Evolutionary conservation across 2,113 vertebrate genomes (phyloP), one percentile per base, ranked within the genome.

Genomic region (Cromileptes altivelis): DNA sequence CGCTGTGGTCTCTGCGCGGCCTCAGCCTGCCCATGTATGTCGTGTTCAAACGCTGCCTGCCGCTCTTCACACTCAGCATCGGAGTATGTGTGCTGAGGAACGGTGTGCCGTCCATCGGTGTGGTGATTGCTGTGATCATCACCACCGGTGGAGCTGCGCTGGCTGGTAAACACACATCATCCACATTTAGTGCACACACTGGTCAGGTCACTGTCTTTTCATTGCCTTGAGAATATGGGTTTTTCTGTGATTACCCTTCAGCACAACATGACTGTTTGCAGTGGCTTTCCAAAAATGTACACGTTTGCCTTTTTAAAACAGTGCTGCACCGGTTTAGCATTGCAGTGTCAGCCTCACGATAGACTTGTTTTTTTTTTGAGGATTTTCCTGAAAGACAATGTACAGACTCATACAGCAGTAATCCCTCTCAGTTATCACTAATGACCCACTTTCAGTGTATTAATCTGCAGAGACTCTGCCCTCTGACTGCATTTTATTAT

Each of bases 21-120:
- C 97, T 99, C 94, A 99, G 98, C 85, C 95, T 99, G 18, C 98
- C 98, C 86, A 99, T 99, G 97, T 99, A 99, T 83, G 98, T 99
- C 30, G 97, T 99, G 64, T 99, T 99, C 95, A 99, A 99, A 87
- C 97, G 98, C 86, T 99, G 98, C 93, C 94, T 99, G 87, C 98
- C 98, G 49, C 95, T 99, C 91, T 97, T 97, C 94, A 99, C 98
- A 11, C 95, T 99, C 76, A 93, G 95, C 84, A 96, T 98, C 78
- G 97, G 98, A 2, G 97, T 97, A 57, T 96, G 97, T 61, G 95
- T 98, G 72, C 96, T 99, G 85, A 96, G 95, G 92, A 97, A 98
- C 84, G 97, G 97, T 57, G 80, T 95, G 60, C 98, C 98, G 40
- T 98, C 98, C 6, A 21, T 95, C 0, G 98, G 97, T 61, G 98